Base-by-base conservation (phyloP, 2,888 invertebrate species). In the Cordilura impudica region DNA sequence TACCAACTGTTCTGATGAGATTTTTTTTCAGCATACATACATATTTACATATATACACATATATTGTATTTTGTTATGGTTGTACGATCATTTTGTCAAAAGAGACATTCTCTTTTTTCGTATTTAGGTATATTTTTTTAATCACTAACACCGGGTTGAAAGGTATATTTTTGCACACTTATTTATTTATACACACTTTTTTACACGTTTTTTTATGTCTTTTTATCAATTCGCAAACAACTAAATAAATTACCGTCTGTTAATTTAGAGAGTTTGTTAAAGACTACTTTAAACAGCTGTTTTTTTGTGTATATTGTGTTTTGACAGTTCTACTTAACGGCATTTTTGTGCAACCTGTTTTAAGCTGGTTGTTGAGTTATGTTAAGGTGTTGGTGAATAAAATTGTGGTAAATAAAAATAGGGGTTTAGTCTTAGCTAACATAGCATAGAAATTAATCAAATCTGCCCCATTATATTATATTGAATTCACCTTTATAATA, bases 221-320 rank as follows among this genome's bases (percentile, higher is more conserved):
- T 31, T 3, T 31, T 31, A 31, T 31, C 12, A 31, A 31, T 31
- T n/a, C 35, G 4, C 35, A n/a, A 39, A 39, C 19, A 43, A 58
- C 18, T 58, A 26, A 12, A 18, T 58, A 26, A 12, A 18, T 2
- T 8, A 0, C 29, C 29, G 51, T 16, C 66, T 16, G 49, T 23
- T 51, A 19, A 19, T 39, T 49, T 26, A 16, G 47, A 14, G 14
- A 21, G 35, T 26, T 35, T 21, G 23, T 70, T 53, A 21, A 39
- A 61, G 23, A 70, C 75, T 75, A 39, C n/a, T 56, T 54, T 49
- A 29, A 78, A 60, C 78, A 75, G 78, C 71, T 79, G 74, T 71
- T 76, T 31, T 12, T n/a, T 51, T 26, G 35, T 19, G 10, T 7
- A 35, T 21, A 14, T 1, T 10, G 26, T 54, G 16, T 69, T 65